Conservation (phyloP, 2,888 invertebrate genomes). For the Scaptomyza cyrtandrae region DNA sequence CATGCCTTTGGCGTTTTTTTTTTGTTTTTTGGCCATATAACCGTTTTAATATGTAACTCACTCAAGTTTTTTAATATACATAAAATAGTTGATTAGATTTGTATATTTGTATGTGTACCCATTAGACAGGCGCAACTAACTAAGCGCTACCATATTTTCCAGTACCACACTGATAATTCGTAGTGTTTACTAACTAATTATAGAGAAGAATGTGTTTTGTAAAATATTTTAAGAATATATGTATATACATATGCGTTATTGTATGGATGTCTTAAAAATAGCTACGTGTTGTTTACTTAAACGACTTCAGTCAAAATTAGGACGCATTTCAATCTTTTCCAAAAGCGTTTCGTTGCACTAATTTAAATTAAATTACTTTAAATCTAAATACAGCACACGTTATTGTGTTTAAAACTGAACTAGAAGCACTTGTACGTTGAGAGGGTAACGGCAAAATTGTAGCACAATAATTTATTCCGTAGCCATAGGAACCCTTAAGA, state of each 20-base stretch:
- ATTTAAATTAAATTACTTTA: conserved; percentile 25
- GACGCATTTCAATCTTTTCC: conserved; percentile 58
- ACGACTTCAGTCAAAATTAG: conserved; percentile 75
- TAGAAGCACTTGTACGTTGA: conserved; percentile 56
- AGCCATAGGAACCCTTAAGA: conserved; percentile 4
- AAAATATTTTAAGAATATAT: conserved; percentile 36
- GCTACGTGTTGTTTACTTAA: conserved; percentile 46
- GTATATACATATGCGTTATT: conserved; percentile 28
- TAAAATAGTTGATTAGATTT: conserved; percentile 35
- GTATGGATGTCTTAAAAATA: conserved; percentile 32
- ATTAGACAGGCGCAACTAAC: conserved; percentile 36
- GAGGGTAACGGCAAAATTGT: conserved; percentile 25
- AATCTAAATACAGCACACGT: conserved; percentile 67
- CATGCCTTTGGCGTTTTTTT: conserved; percentile 2
- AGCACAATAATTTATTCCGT: not conserved
- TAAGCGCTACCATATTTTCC: conserved; percentile 29
- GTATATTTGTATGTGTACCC: conserved; percentile 44
- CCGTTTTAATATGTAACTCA: conserved; percentile 37
- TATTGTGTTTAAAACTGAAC: conserved; percentile 66
- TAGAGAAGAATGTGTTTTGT: conserved; percentile 25
- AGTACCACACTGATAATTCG: conserved; percentile 18
- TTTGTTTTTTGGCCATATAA: conserved; percentile 3
- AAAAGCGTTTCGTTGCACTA: conserved; percentile 71
- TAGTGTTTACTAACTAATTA: conserved; percentile 25
- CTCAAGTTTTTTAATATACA: conserved; percentile 26